Evolutionary conservation across 2,888 invertebrate genomes (phyloP), one percentile per base, ranked within the genome.

Genomic region (Incurvaria masculella): DNA sequence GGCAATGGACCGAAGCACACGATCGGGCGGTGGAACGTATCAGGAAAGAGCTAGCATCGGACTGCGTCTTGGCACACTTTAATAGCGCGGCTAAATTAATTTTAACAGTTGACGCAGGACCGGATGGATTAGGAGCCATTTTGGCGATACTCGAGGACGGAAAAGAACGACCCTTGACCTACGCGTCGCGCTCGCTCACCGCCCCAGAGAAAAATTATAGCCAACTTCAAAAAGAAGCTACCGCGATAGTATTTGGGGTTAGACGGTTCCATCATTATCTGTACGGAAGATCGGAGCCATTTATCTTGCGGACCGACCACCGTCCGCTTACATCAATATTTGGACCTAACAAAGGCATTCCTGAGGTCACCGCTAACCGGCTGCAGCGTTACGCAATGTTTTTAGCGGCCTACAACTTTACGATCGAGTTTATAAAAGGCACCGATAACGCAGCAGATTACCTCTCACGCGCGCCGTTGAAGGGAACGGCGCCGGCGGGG

Each of bases 361-460:
- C n/a, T n/a, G n/a, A n/a, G n/a, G n/a, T n/a, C n/a, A n/a, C n/a
- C n/a, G n/a, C n/a, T 1, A 60, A 57, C 39, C 45, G 60, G 1
- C 27, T 58, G 11, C 57, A 59, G 40, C 51, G 59, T 1, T 58
- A 58, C 21, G 58, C 57, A 0, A 49, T 60, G 26, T 61, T 56
- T 42, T 21, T 59, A 20, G 45, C 44, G 0, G 55, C 49, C 2
- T 61, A 59, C 43, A 59, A 59, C 42, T 59, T 57, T 46, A 44
- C 4, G 2, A 58, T 59, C 2, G 55, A 60, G 41, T 59, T 54
- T n/a, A 50, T 58, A 10, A 38, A 52, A 1, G 56, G 54, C 17
- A 18, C 43, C 2, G 38, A 38, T 14, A 61, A 61, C 20, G 47
- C 50, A 26, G 56, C 55, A 1, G 54, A 56, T 45, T 58, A 52